phyloP scores from a whole-genome alignment of 2,888 invertebrate genomes.

The Nesidiocoris tenuis region DNA sequence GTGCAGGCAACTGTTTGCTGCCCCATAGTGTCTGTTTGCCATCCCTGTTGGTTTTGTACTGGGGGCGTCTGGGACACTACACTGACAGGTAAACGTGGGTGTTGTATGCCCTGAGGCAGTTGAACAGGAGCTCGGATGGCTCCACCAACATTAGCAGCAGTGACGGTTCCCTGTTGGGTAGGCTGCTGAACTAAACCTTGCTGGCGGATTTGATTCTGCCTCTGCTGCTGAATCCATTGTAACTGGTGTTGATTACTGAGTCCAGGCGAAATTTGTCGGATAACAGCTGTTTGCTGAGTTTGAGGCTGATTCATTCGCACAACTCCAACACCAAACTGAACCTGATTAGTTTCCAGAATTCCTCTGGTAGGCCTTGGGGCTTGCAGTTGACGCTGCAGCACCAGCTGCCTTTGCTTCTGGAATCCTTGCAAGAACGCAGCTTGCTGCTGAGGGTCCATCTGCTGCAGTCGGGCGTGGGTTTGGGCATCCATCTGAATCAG shows the following conservation, averaged over 20 bases:
- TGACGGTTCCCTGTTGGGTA: constrained; percentile 32
- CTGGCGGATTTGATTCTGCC: constrained; percentile 58
- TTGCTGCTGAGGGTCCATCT: constrained; percentile 53
- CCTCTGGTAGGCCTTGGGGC: constrained; percentile 50
- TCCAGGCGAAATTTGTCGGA: constrained; percentile 57
- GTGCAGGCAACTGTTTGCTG: constrained; percentile 25
- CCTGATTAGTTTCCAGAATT: constrained; percentile 56
- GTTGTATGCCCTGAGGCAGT: constrained; percentile 44
- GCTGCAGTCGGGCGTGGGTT: constrained; percentile 64
- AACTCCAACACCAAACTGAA: constrained; percentile 46
- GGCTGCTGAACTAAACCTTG: constrained; percentile 55
- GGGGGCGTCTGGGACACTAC: constrained; percentile 46
- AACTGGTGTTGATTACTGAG: constrained; percentile 57
- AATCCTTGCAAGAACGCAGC: constrained; percentile 52
- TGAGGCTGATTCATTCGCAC: constrained; percentile 46
- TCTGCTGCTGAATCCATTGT: constrained; percentile 59
- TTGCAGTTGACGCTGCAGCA: constrained; percentile 55
- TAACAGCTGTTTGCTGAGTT: constrained; percentile 67
- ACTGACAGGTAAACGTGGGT: constrained; percentile 47
- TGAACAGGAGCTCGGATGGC: constrained; percentile 44
- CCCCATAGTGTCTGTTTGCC: constrained; percentile 44
- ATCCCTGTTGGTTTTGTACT: constrained; percentile 52
- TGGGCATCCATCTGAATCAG: constrained; percentile 79
- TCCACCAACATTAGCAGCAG: constrained; percentile 28
- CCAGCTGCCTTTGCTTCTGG: constrained; percentile 50